Conservation (phyloP, 2,797 vertebrate species). For the Lagocephalus sceleratus region DNA sequence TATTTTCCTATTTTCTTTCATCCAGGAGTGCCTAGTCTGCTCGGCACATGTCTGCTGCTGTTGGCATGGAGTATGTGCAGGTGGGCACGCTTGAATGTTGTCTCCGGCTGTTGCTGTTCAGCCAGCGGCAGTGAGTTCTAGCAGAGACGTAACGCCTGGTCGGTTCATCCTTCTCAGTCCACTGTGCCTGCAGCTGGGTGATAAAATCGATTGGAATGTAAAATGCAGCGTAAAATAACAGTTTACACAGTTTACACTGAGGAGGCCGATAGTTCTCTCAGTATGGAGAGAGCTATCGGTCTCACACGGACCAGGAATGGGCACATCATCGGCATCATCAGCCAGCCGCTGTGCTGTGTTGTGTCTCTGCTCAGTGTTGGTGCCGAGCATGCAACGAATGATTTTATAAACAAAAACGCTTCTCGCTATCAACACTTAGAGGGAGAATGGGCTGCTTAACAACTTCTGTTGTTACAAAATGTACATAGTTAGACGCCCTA, state of each 20-base stretch:
- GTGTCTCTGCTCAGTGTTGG: not conserved
- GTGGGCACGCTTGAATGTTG: slow-evolving; percentile 1
- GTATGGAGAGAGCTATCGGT: not conserved
- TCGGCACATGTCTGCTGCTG: slow-evolving; percentile 9
- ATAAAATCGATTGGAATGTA: not conserved
- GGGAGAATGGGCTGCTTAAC: too few relatives aligned
- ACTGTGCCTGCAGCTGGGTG: not conserved
- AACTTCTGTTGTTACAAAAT: too few relatives aligned
- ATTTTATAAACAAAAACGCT: too few relatives aligned
- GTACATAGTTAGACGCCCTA: too few relatives aligned
- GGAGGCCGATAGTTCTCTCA: not conserved
- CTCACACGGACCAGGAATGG: not conserved
- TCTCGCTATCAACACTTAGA: too few relatives aligned
- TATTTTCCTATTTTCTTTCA: slow-evolving; percentile 8
- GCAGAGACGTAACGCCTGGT: not conserved
- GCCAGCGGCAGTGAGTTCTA: slow-evolving; percentile 2
- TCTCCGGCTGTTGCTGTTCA: slow-evolving; percentile 4
- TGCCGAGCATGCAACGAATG: too few relatives aligned
- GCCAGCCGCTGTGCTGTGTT: not conserved
- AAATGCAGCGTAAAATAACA: not conserved
- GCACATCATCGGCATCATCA: not conserved
- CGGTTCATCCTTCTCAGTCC: not conserved
- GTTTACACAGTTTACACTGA: not conserved
- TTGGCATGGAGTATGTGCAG: not conserved
- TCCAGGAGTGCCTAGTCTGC: slow-evolving; percentile 7